phyloP scores from a whole-genome alignment of 2,113 vertebrate genomes.

The Rynchops niger region DNA sequence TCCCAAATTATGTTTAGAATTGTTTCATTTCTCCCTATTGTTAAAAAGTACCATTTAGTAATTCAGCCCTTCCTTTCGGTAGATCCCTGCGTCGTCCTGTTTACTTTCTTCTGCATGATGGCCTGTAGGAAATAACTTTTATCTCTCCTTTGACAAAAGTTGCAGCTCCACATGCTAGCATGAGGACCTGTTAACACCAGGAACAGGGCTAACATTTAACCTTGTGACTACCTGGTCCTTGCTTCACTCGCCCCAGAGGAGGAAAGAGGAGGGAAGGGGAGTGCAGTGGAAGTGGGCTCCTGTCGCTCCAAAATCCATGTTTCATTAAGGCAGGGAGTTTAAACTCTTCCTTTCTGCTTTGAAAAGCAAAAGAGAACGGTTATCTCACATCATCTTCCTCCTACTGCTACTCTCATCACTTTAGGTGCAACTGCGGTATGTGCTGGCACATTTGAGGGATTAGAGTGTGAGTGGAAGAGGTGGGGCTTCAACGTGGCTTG shows the following conservation, averaged over 20 bases:
- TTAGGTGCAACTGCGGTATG: background rate
- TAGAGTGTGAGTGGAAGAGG: background rate
- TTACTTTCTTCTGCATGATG: background rate
- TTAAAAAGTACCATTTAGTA: background rate
- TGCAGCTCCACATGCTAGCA: background rate
- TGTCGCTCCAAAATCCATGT: background rate
- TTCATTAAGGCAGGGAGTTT: background rate
- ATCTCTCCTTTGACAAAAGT: background rate
- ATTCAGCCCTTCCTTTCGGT: background rate
- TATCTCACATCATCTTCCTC: background rate
- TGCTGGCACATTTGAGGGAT: background rate
- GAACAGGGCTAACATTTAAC: background rate
- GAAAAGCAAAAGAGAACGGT: background rate
- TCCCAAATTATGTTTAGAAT: background rate
- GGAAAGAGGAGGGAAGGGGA: background rate
- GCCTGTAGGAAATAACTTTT: background rate
- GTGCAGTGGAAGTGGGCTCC: background rate
- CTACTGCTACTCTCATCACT: background rate
- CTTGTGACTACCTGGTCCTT: background rate
- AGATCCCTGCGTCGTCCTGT: rapidly evolving
- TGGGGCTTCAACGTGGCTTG: background rate
- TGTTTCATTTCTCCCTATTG: background rate
- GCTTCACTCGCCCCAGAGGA: background rate
- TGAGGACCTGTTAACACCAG: background rate
- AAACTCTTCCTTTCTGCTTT: background rate